phyloP scores from a whole-genome alignment of 2,888 invertebrate species.

The Cepaea hortensis region DNA sequence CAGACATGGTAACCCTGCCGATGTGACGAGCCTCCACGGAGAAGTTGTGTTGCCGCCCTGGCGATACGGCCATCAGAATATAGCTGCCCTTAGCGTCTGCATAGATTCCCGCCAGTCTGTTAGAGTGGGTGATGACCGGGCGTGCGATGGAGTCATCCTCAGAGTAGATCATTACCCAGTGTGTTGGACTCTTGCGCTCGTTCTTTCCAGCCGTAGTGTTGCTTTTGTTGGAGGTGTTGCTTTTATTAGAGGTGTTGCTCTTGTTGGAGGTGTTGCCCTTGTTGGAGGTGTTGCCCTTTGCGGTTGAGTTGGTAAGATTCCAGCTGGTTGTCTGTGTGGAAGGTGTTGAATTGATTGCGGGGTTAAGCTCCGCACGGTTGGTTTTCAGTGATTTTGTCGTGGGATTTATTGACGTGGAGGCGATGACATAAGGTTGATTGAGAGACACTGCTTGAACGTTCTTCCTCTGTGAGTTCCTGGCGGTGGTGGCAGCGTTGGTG shows the following conservation, averaged over 20 bases:
- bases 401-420: no score
- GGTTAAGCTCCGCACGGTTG: neutral
- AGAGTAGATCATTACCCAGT: conserved; percentile 54
- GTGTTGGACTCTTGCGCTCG: neutral
- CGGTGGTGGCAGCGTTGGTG: neutral
- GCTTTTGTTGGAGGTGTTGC: neutral
- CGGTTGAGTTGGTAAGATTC: no score
- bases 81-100: conserved; percentile 34
- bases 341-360: no score
- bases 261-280: neutral
- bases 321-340: no score
- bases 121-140: conserved; percentile 33
- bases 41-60: conserved; percentile 49
- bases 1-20: conserved; percentile 66
- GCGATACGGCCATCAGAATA: conserved; percentile 48
- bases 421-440: no score
- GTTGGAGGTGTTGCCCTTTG: neutral
- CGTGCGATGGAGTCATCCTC: conserved; percentile 53
- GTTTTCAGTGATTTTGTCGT: no score
- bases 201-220: neutral
- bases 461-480: neutral
- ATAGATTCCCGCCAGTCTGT: neutral
- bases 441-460: no score
- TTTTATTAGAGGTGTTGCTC: neutral
- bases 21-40: conserved; percentile 65